Evolutionary conservation across 2,113 vertebrate species (phyloP).

Genomic region (Urocolius indicus): DNA sequence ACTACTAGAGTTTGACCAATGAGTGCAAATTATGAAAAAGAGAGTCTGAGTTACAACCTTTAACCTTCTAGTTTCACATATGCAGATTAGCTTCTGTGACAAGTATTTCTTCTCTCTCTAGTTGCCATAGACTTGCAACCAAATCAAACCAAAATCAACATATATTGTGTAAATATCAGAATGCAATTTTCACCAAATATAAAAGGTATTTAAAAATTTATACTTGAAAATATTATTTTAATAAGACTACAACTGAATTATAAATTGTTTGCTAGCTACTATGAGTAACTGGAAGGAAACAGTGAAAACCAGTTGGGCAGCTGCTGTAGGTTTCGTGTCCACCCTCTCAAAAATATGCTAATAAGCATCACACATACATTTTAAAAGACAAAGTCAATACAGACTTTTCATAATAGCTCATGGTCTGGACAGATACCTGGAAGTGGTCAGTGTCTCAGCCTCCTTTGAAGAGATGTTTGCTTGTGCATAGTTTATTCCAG

Average conservation of each 20-base stretch:
- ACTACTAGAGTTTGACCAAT: background rate
- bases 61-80: background rate
- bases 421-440: background rate
- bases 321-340: background rate
- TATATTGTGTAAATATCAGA: background rate
- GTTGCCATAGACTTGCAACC: background rate
- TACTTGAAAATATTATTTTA: background rate
- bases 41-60: background rate
- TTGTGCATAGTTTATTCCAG: background rate
- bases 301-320: background rate
- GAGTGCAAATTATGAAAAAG: background rate
- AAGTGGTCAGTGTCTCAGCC: background rate
- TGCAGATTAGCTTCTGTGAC: background rate
- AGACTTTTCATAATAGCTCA: background rate
- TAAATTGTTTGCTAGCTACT: background rate
- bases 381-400: background rate
- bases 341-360: background rate
- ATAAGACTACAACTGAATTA: background rate
- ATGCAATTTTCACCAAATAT: background rate
- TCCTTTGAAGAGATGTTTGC: background rate
- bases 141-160: background rate
- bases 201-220: background rate
- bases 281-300: background rate
- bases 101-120: background rate
- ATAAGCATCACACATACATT: background rate